Evolutionary conservation across 2,888 invertebrate genomes (phyloP).

Genomic region (Parnassius orleans): DNA sequence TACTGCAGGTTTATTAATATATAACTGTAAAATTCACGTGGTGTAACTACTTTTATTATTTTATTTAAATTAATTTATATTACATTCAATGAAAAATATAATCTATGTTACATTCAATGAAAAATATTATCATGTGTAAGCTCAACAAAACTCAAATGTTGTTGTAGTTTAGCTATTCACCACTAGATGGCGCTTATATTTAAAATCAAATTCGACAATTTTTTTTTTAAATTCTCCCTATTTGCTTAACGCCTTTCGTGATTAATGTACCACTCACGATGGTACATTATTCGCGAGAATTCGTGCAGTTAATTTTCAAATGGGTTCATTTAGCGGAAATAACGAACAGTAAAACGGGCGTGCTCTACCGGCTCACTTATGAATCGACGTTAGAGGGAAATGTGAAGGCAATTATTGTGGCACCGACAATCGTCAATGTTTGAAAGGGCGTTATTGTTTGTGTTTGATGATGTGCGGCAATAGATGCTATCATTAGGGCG

Average conservation of each 20-base stretch:
- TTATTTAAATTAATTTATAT: too few species aligned
- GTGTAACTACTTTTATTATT: too few species aligned
- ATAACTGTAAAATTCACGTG: too few species aligned
- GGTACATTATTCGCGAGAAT: slow-evolving; percentile 67
- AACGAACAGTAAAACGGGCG: slow-evolving; percentile 55
- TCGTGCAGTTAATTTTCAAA: slow-evolving; percentile 75
- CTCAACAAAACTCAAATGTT: too few species aligned
- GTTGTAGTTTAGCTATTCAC: slow-evolving; percentile 32
- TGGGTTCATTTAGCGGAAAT: slow-evolving; percentile 71
- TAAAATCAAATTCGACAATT: background rate
- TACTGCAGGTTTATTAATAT: too few species aligned
- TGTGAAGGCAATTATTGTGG: slow-evolving; percentile 41
- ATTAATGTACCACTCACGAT: slow-evolving; percentile 51
- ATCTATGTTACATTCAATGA: too few species aligned
- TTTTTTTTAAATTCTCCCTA: slow-evolving; percentile 33
- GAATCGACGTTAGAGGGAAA: slow-evolving; percentile 46
- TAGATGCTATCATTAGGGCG: slow-evolving; percentile 42
- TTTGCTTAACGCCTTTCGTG: slow-evolving; percentile 48
- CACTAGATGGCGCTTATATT: slow-evolving; percentile 49
- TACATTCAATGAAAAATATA: too few species aligned
- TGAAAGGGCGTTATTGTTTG: slow-evolving; percentile 43
- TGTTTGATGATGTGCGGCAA: slow-evolving; percentile 45
- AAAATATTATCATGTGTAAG: too few species aligned
- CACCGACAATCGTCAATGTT: slow-evolving; percentile 43
- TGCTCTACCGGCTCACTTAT: slow-evolving; percentile 48